phyloP scores from a whole-genome alignment of 2,888 invertebrate genomes.

The Drosophila kambysellisi region DNA sequence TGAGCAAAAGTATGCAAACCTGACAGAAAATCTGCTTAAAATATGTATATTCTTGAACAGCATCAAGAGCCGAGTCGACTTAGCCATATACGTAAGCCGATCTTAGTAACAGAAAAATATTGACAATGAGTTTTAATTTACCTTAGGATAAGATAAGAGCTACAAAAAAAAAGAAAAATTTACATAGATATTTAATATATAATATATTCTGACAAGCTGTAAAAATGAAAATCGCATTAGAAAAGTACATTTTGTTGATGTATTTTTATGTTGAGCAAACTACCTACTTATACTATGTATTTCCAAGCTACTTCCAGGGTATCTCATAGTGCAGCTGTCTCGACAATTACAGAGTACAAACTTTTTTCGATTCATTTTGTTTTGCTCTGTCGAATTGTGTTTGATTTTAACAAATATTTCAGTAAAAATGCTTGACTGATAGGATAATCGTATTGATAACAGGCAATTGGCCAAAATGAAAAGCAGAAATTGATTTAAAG shows the following conservation, averaged over 20 bases:
- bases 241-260: background rate
- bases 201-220: background rate
- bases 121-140: background rate
- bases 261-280: background rate
- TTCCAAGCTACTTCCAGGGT: background rate
- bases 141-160: too few relatives aligned
- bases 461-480: background rate
- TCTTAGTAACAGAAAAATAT: background rate
- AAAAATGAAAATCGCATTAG: background rate
- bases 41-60: background rate
- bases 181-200: background rate
- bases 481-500: background rate
- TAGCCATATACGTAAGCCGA: background rate
- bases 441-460: background rate
- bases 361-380: background rate
- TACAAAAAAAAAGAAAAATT: too few relatives aligned
- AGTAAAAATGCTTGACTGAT: background rate
- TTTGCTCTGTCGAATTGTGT: too few relatives aligned
- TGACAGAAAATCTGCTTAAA: background rate
- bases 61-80: background rate
- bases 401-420: background rate
- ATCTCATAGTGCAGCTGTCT: background rate
- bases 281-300: background rate
- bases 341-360: background rate
- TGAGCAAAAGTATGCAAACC: background rate